Evolutionary conservation across 2,797 vertebrate species (phyloP), one percentile per base, ranked within the genome.

Genomic region (Borostomias antarcticus): DNA sequence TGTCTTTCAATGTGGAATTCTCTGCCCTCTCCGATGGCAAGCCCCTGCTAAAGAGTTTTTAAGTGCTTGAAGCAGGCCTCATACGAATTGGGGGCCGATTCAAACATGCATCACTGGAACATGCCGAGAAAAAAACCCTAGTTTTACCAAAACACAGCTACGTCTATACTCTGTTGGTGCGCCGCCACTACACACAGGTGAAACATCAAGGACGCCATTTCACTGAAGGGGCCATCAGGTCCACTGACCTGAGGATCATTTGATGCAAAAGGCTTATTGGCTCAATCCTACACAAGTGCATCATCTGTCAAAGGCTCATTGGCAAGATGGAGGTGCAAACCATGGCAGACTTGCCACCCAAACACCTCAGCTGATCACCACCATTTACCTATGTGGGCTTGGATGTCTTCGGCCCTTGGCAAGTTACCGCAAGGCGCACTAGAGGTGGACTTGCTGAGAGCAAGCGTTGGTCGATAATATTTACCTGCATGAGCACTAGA

Each of bases 221-320:
- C 28, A 66, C 50, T 29, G 64, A 56, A 29, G 65, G 25, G n/a
- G 43, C 65, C 9, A 15, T 68, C 7, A 35, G 65, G 11, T 40
- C 13, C 2, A 47, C 54, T 9, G 54, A 26, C 10, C 56, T 58
- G 26, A 61, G 65, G 65, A 30, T 67, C 26, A 28, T 69, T 7
- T 58, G 50, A 5, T 23, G 57, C 13, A 73, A 69, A 30, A 69
- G 52, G 37, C 35, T 54, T 1, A 48, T 73, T 2, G 11, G 58
- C 23, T 45, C 43, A 3, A 9, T 64, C 3, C 15, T 70, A 3
- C 40, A 64, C 43, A 17, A 58, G 9, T 74, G 67, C 29, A 19
- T 70, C 4, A 64, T 2, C 3, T 59, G 54, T 29, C 23, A 32
- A 3, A 69, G 56, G 11, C 66, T 69, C 13, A 40, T 59, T n/a